Evolutionary conservation across 2,888 invertebrate genomes (phyloP).

Genomic region (Myathropa florea): DNA sequence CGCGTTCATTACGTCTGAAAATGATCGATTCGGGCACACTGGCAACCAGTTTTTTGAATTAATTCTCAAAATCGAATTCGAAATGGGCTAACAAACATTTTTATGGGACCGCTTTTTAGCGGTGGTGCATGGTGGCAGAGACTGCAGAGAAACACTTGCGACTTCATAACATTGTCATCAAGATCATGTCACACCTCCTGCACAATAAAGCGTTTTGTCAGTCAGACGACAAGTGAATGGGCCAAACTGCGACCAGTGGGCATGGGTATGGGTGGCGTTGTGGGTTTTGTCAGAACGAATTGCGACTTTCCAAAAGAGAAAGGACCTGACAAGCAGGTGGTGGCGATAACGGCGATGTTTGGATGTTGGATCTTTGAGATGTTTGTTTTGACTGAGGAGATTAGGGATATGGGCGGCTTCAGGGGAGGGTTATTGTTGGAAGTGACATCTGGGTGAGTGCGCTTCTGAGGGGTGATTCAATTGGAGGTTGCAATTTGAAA

Average conservation of each 20-base stretch:
- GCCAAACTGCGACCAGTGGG: too few relatives aligned
- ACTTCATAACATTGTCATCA: neutral
- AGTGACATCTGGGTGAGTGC: too few relatives aligned
- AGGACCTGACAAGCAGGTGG: too few relatives aligned
- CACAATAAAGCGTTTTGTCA: neutral
- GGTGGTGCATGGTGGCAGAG: neutral
- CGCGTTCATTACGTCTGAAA: neutral
- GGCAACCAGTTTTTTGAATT: conserved; percentile 24
- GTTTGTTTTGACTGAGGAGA: too few relatives aligned
- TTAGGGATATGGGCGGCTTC: too few relatives aligned
- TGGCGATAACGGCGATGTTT: too few relatives aligned
- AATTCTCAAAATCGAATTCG: conserved; percentile 10
- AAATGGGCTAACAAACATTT: conserved; percentile 1
- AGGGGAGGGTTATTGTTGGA: too few relatives aligned
- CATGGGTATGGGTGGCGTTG: too few relatives aligned
- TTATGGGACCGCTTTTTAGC: conserved; percentile 1
- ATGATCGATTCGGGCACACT: conserved; percentile 27
- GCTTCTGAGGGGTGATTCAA: too few relatives aligned
- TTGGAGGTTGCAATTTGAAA: too few relatives aligned
- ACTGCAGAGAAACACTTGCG: neutral
- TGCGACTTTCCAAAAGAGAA: too few relatives aligned
- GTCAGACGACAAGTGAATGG: neutral
- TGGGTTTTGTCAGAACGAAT: neutral
- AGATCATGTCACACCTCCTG: neutral
- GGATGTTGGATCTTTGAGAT: too few relatives aligned